Conservation (phyloP, 2,888 invertebrate species). For the Eumacrocentrus americanus region DNA sequence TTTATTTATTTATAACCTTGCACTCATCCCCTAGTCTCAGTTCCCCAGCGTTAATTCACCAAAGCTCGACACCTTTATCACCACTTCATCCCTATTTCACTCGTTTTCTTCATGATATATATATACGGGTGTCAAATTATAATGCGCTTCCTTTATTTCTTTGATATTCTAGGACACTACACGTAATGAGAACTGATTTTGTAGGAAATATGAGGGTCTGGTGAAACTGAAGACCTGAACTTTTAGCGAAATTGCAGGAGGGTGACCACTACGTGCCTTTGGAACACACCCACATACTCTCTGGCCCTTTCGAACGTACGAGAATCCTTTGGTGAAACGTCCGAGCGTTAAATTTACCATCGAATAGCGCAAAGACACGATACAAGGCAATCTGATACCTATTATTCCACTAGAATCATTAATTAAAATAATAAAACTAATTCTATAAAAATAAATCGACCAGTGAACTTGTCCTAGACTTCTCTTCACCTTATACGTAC, state of each 20-base stretch:
- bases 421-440: too few species aligned
- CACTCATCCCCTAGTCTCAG: conserved; percentile 32
- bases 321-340: background rate
- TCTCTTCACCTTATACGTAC: too few species aligned
- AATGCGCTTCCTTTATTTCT: background rate
- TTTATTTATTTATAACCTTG: background rate
- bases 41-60: conserved; percentile 37
- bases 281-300: background rate
- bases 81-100: background rate
- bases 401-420: too few species aligned
- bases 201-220: background rate
- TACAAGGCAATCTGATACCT: too few species aligned
- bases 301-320: background rate
- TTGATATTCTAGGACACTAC: background rate
- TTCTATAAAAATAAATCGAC: too few species aligned
- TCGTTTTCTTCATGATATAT: background rate
- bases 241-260: background rate
- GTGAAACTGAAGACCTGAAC: background rate
- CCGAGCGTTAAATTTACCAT: conserved; percentile 10
- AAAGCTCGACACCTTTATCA: conserved; percentile 19
- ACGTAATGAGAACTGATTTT: background rate
- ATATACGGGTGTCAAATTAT: too few species aligned
- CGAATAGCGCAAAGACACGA: background rate
- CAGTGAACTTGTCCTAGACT: too few species aligned
- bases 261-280: background rate